Base-by-base conservation (phyloP, 2,888 invertebrate genomes). In the Tachystola acroxantha region DNA sequence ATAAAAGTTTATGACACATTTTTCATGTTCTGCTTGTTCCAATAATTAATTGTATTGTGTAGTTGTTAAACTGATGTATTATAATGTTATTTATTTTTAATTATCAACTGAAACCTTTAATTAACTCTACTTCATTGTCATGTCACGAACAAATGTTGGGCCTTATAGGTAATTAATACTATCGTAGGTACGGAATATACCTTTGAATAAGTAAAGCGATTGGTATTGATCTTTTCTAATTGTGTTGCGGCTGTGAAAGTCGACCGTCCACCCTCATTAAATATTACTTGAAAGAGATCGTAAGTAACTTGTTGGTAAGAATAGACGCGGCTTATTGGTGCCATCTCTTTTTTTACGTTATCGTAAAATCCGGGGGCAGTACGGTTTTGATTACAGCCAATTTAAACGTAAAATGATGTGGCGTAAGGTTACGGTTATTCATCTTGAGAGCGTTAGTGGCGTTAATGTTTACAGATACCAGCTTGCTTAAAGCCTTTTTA, bases 191-290 rank as follows among this genome's bases (percentile, higher is more conserved):
- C 32, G 48, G 49, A 53, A 44, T 45, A 45, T 34, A 44, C 48
- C 45, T 49, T 57, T 73, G 50, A 74, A 78, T 79, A 71, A 71
- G 63, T 71, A 64, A 72, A 45, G 42, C 51, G 53, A 54, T 50
- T 57, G 54, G 50, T 81, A 81, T 81, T 78, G 81, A 80, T 80
- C 77, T 72, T 67, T 75, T 77, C 70, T 77, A 80, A 80, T 80
- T 77, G 69, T 75, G 64, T 69, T 69, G 64, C 63, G 65, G 59
- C 63, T 60, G 55, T 62, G 53, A 66, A 69, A 57, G 71, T 64
- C 64, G 68, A 55, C 52, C 60, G 64, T 54, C 58, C 47, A 63
- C 53, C 60, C 61, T 74, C 79, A 81, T 82, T 72, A 81, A 81
- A 77, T 81, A 82, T 81, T 81, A 64, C 68, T 71, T 61, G 59